Conservation (phyloP, 2,888 invertebrate species). For the Dorcus parallelipipedus region DNA sequence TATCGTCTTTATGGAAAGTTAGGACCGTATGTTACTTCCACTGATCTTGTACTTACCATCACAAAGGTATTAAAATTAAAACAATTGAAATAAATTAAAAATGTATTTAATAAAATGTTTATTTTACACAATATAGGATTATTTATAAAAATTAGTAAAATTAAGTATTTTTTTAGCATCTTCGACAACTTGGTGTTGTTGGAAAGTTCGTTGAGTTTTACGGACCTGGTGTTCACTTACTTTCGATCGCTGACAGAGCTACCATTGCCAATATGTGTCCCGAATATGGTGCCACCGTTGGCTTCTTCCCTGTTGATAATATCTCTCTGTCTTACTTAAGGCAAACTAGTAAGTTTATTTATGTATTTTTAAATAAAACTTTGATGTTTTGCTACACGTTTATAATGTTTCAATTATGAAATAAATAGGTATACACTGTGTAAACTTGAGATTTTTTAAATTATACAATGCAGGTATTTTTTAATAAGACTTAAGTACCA, state of each 20-base stretch:
- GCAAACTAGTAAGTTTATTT: constrained; percentile 67
- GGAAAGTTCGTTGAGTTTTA: constrained; percentile 99
- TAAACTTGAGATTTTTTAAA: too few species aligned
- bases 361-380: neutral
- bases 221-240: constrained; percentile 84
- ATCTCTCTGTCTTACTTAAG: constrained; percentile 76
- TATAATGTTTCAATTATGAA: neutral
- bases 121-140: neutral
- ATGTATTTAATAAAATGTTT: neutral
- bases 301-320: constrained; percentile 89
- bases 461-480: neutral
- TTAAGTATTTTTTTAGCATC: constrained; percentile 46
- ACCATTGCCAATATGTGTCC: constrained; percentile 99
- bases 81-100: constrained; percentile 6
- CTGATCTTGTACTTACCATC: constrained; percentile 94
- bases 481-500: neutral
- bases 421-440: too few species aligned
- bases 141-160: neutral
- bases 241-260: constrained; percentile 95
- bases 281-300: constrained; percentile 95
- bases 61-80: constrained; percentile 69
- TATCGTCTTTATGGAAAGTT: constrained; percentile 83
- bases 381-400: neutral
- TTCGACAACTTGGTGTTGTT: constrained; percentile 92
- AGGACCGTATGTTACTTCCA: constrained; percentile 84